Evolutionary conservation across 1,140 invertebrate species (phyloP).

Genomic region (Atta cephalotes): DNA sequence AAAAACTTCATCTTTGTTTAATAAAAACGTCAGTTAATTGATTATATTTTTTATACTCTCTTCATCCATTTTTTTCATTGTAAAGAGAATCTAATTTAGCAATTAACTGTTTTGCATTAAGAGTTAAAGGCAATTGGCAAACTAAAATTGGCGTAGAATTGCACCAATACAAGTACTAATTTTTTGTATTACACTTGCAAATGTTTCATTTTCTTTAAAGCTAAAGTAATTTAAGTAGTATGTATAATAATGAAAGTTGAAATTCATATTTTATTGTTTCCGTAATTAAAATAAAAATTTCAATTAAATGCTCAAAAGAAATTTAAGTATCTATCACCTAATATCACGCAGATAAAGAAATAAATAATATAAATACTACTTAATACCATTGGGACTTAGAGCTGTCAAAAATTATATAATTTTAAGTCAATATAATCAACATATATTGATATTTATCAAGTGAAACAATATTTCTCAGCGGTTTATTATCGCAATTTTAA

Average conservation of each 20-base stretch:
- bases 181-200: conserved; percentile 2
- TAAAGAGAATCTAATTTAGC: conserved; percentile 36
- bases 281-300: not conserved
- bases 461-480: conserved; percentile 29
- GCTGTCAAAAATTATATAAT: conserved; percentile 20
- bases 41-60: not conserved
- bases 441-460: conserved; percentile 2
- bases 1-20: conserved; percentile 25
- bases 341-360: not conserved
- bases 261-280: not conserved
- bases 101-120: conserved; percentile 17
- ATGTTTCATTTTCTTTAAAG: not conserved
- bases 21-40: not conserved
- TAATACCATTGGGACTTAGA: not conserved
- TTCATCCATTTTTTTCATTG: not conserved
- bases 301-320: not conserved
- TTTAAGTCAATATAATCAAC: conserved; percentile 19
- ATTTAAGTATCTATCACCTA: not conserved
- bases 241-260: not conserved
- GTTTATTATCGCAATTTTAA: conserved; percentile 46
- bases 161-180: not conserved
- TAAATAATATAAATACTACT: not conserved
- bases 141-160: not conserved
- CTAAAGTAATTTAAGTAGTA: not conserved
- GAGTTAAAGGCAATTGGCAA: conserved; percentile 7